Conservation (phyloP, 2,888 invertebrate genomes). For the Luperina nickerlii region DNA sequence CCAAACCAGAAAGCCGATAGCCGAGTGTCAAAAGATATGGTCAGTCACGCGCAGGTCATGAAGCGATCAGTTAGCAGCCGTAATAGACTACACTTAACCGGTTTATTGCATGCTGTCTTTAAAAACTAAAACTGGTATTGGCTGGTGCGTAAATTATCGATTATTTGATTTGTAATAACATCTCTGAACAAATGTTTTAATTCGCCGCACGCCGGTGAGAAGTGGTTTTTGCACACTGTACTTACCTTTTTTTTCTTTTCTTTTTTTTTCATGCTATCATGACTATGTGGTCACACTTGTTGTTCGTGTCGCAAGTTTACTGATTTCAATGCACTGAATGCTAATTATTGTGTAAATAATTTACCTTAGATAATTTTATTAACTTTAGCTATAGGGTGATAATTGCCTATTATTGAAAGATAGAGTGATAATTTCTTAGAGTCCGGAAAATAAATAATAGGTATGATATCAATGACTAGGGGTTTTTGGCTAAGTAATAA, state of each 20-base stretch:
- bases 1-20: slow-evolving; percentile 39
- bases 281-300: slow-evolving; percentile 2
- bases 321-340: neutral
- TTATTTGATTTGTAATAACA: slow-evolving; percentile 36
- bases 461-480: neutral
- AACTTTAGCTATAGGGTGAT: neutral
- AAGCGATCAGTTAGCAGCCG: slow-evolving; percentile 4
- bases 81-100: slow-evolving; percentile 28
- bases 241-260: slow-evolving; percentile 13
- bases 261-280: neutral
- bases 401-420: neutral
- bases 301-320: neutral
- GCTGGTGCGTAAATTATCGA: slow-evolving; percentile 20
- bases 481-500: too few species aligned
- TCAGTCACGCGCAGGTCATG: slow-evolving; percentile 50
- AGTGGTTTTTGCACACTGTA: slow-evolving; percentile 45
- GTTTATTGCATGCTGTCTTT: slow-evolving; percentile 27
- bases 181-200: slow-evolving; percentile 10
- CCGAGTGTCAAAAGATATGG: slow-evolving; percentile 7
- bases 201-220: slow-evolving; percentile 6
- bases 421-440: neutral
- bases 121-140: slow-evolving; percentile 43
- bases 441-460: neutral
- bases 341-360: neutral
- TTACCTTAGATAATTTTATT: neutral